Evolutionary conservation across 2,888 invertebrate species (phyloP).

Genomic region (Spialia ferax): DNA sequence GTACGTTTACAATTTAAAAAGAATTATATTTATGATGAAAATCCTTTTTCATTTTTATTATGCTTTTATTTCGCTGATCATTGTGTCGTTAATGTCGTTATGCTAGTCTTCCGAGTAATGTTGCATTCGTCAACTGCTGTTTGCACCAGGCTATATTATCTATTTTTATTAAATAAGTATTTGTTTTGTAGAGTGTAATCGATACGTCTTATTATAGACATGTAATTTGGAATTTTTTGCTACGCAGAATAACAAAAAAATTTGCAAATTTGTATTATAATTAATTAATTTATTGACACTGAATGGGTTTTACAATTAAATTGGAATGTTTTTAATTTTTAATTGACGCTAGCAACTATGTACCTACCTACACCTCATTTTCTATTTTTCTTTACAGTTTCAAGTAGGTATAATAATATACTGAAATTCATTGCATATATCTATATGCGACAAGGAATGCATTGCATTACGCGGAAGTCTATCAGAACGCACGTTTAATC

Average conservation of each 20-base stretch:
- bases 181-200: not conserved
- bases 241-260: too few species aligned
- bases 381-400: not conserved
- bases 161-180: not conserved
- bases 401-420: not conserved
- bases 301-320: not conserved
- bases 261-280: too few species aligned
- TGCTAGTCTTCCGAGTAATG: slow-evolving; percentile 30
- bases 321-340: not conserved
- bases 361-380: too few species aligned
- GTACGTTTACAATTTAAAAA: slow-evolving; percentile 69
- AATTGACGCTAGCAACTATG: not conserved
- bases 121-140: not conserved
- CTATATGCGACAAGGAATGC: not conserved
- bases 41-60: slow-evolving; percentile 30
- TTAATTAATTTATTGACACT: not conserved
- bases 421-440: slow-evolving; percentile 1
- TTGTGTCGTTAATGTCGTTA: slow-evolving; percentile 2
- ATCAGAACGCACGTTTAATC: slow-evolving; percentile 2
- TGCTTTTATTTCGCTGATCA: slow-evolving; percentile 17
- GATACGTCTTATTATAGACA: not conserved
- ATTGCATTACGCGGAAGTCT: slow-evolving; percentile 32
- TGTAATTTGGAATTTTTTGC: too few species aligned
- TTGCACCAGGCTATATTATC: too few species aligned
- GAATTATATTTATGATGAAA: slow-evolving; percentile 31